Evolutionary conservation across 2,113 vertebrate genomes (phyloP).

Genomic region (Pseudorectes ferrugineus): DNA sequence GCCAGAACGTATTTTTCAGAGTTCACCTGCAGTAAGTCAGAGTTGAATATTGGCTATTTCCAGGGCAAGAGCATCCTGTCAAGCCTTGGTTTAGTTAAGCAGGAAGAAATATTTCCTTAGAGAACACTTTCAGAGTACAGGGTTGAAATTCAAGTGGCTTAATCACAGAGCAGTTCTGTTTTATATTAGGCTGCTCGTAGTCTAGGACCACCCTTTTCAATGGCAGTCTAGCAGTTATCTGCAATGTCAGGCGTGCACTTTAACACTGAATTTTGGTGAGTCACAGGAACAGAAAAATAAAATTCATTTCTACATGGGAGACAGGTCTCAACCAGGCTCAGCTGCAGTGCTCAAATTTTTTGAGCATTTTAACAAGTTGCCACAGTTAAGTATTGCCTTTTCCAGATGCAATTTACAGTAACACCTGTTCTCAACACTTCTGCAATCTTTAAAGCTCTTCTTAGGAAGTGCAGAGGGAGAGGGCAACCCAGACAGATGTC

Average conservation of each 20-base stretch:
- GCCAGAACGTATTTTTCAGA: constrained; percentile 78
- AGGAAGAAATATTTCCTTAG: background rate
- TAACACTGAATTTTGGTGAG: background rate
- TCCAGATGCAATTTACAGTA: background rate
- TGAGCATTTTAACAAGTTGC: background rate
- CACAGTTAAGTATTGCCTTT: background rate
- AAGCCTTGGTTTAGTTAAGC: background rate
- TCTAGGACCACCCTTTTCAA: background rate
- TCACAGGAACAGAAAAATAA: background rate
- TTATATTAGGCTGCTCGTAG: background rate
- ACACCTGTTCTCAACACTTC: background rate
- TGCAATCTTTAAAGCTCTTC: constrained; percentile 78
- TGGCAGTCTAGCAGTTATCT: background rate
- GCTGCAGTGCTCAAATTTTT: background rate
- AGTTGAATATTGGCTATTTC: background rate
- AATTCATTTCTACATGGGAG: background rate
- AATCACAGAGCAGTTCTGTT: background rate
- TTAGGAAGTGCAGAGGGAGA: constrained; percentile 80
- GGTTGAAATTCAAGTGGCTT: background rate
- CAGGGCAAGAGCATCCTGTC: background rate
- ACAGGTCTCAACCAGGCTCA: background rate
- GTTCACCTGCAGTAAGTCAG: constrained; percentile 72
- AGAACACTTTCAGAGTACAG: background rate
- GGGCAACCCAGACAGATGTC: constrained; percentile 78
- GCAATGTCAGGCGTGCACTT: background rate